Base-by-base conservation (phyloP, 2,888 invertebrate genomes). In the Agrypnus murinus region DNA sequence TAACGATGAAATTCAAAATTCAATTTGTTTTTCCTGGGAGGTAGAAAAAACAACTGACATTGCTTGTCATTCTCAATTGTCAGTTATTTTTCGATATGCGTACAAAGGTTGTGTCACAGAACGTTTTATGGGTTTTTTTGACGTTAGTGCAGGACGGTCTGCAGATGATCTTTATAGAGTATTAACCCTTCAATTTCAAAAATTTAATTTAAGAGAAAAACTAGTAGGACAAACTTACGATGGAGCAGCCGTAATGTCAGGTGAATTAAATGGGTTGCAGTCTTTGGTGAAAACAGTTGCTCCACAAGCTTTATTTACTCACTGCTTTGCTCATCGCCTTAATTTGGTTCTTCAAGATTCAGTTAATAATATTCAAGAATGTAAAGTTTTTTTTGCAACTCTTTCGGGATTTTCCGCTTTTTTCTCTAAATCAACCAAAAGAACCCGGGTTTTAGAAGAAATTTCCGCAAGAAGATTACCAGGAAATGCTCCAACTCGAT, bases 191-290 rank as follows among this genome's bases (percentile, higher is more conserved):
- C n/a, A n/a, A n/a, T n/a, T n/a, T 40, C 45, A 74, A 53, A 69
- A 79, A 32, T 77, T 75, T 38, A 58, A 78, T 38, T 74, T 77
- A 59, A 59, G 65, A 45, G 36, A 74, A 12, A 81, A 82, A 77
- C 72, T 81, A 53, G 65, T 82, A 31, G 79, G 78, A 8, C 81
- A 82, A 75, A 80, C 77, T 17, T 82, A 81, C 63, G 79, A 81
- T 60, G 81, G 80, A 7, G 80, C 78, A 3, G 74, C 78, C 19
- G 79, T 81, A 6, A 77, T 78, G 74, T 69, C 77, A 8, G 77
- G 77, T 25, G 72, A 80, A 38, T 71, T 78, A 19, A 76, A 74
- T 32, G 79, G 79, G 10, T 75, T 81, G 32, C 82, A 83, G 75
- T 68, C 72, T 10, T 77, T 75, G 74, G 75, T 81, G 9, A 75